Conservation (phyloP, 2,113 vertebrate species). For the Gavia stellata region DNA sequence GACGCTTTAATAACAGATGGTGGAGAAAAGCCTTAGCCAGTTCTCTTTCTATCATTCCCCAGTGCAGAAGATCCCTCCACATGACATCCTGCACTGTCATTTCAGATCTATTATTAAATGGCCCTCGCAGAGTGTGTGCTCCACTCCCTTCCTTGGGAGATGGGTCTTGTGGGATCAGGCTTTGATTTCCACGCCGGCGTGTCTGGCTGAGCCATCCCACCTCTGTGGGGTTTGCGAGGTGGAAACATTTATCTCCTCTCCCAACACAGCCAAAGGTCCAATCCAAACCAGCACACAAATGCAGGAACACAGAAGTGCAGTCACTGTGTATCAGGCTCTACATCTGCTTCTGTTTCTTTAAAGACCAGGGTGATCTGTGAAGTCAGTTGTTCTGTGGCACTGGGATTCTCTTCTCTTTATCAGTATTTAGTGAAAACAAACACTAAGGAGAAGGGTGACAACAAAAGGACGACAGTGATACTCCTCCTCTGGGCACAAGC, state of each 20-base stretch:
- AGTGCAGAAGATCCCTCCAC: neutral
- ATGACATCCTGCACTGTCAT: neutral
- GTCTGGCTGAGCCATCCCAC: neutral
- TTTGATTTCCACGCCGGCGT: rapidly evolving
- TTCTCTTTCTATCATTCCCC: neutral
- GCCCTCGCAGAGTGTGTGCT: neutral
- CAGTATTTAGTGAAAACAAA: neutral
- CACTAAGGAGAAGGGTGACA: neutral
- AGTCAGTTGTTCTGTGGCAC: neutral
- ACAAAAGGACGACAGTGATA: neutral
- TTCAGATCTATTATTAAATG: neutral
- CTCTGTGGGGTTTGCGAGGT: rapidly evolving
- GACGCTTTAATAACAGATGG: slow-evolving; percentile 33
- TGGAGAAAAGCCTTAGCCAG: neutral
- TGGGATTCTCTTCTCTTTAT: neutral
- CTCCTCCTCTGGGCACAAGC: neutral
- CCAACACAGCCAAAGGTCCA: neutral
- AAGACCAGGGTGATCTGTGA: neutral
- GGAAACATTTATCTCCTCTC: neutral
- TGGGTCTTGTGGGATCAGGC: rapidly evolving
- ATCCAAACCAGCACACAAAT: neutral
- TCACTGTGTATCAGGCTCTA: neutral
- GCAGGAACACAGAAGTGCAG: neutral
- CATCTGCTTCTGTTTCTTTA: neutral
- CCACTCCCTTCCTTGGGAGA: neutral